Conservation (phyloP, 2,888 invertebrate species). For the Eupithecia tripunctaria region DNA sequence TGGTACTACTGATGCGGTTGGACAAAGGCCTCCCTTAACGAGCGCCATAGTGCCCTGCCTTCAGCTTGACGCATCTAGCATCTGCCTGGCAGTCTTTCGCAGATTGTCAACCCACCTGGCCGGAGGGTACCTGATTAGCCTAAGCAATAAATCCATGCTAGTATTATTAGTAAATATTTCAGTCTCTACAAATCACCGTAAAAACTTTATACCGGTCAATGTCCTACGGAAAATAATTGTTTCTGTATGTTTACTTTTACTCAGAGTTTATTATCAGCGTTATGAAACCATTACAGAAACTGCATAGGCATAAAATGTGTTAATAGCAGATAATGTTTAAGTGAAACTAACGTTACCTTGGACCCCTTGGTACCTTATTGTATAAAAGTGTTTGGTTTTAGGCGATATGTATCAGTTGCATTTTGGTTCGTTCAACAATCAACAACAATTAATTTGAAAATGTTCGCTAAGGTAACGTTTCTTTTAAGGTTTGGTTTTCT, state of each 20-base stretch:
- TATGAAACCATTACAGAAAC: slow-evolving; percentile 45
- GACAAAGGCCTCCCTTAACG: too few relatives aligned
- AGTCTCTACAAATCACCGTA: neutral
- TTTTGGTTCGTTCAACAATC: slow-evolving; percentile 28
- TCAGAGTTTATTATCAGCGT: slow-evolving; percentile 22
- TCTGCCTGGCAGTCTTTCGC: too few relatives aligned
- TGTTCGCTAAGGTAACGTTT: slow-evolving; percentile 41
- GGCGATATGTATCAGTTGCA: slow-evolving; percentile 47
- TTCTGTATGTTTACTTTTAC: slow-evolving; percentile 29
- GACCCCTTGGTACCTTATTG: slow-evolving; percentile 40
- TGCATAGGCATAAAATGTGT: slow-evolving; percentile 45
- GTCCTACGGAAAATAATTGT: slow-evolving; percentile 27
- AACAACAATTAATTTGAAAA: slow-evolving; percentile 29
- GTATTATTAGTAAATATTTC: too few relatives aligned
- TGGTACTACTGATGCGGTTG: too few relatives aligned
- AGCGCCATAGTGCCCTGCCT: too few relatives aligned
- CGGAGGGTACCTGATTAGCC: too few relatives aligned
- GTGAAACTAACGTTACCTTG: slow-evolving; percentile 49
- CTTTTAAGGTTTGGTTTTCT: neutral
- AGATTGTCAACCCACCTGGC: too few relatives aligned
- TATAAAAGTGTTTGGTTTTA: slow-evolving; percentile 50
- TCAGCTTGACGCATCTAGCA: too few relatives aligned
- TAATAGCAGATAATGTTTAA: slow-evolving; percentile 40
- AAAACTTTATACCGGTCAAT: slow-evolving; percentile 14
- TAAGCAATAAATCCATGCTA: too few relatives aligned